Conservation (phyloP, 2,797 vertebrate genomes). For the Hybognathus amarus region DNA sequence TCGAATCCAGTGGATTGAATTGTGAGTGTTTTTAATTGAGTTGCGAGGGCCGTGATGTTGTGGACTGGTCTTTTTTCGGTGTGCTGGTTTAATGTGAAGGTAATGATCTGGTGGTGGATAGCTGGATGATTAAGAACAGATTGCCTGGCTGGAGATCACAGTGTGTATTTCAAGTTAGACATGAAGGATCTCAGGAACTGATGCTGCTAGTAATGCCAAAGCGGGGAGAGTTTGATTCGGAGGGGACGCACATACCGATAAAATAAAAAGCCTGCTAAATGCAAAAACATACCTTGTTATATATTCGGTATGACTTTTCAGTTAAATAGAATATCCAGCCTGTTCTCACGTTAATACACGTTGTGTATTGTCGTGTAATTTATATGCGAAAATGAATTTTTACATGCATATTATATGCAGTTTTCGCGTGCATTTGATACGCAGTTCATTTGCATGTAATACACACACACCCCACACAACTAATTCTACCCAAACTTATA, state of each 20-base stretch:
- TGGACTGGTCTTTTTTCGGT: not conserved
- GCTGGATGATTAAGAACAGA: conserved; percentile 17
- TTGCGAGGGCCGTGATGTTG: not conserved
- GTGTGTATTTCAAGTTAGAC: not conserved
- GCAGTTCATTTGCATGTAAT: too few species aligned
- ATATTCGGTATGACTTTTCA: not conserved
- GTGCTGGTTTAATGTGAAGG: not conserved
- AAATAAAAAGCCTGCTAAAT: not conserved
- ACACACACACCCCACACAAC: too few species aligned
- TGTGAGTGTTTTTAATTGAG: conserved; percentile 33
- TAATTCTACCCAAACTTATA: too few species aligned
- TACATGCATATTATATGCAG: too few species aligned
- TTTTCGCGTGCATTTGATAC: too few species aligned
- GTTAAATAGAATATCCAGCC: not conserved
- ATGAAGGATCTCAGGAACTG: not conserved
- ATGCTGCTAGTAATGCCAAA: not conserved
- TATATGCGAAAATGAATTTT: too few species aligned
- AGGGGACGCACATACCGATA: too few species aligned
- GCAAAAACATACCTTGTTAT: not conserved
- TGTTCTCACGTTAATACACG: too few species aligned
- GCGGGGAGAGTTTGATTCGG: not conserved
- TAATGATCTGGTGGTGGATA: conserved; percentile 2
- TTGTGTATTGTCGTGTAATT: too few species aligned
- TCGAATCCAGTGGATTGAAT: conserved; percentile 7
- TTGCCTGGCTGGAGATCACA: conserved; percentile 7